phyloP scores from a whole-genome alignment of 30 jellyfish, hydroid and myxozoan species.

The Cassiopea xamachana region DNA sequence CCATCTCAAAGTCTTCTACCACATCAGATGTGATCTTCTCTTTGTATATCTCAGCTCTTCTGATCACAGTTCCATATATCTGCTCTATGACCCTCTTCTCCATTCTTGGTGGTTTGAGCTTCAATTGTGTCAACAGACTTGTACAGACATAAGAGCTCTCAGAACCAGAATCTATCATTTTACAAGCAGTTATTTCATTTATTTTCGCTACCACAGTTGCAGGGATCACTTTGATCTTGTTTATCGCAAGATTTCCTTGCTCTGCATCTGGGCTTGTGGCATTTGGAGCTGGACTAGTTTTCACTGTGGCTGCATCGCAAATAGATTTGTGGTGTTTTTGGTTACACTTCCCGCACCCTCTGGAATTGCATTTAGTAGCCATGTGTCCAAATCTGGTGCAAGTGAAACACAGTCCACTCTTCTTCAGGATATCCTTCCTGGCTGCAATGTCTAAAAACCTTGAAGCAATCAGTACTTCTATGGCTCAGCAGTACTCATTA shows the following conservation, averaged over 20 bases:
- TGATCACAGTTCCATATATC: constrained; percentile 60
- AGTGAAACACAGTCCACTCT: constrained; percentile 68
- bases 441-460: not conserved
- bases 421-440: constrained; percentile 8
- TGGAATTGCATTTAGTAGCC: constrained; percentile 57
- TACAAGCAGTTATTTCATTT: constrained; percentile 53
- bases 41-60: constrained; percentile 44
- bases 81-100: constrained; percentile 58
- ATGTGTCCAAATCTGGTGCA: constrained; percentile 72
- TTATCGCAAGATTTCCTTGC: constrained; percentile 10
- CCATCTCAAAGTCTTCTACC: constrained; percentile 28
- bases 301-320: not conserved
- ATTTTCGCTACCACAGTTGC: constrained; percentile 46
- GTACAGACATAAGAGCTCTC: constrained; percentile 66
- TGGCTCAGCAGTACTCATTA: not conserved
- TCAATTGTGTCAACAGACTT: constrained; percentile 35
- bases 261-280: constrained; percentile 19
- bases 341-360: constrained; percentile 5
- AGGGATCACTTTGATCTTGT: constrained; percentile 22
- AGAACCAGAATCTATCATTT: constrained; percentile 54
- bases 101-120: constrained; percentile 37
- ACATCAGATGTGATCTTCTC: constrained; percentile 26
- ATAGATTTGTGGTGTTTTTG: not conserved
- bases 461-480: not conserved
- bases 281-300: not conserved